Evolutionary conservation across 2,888 invertebrate genomes (phyloP), one percentile per base, ranked within the genome.

Genomic region (Eumacrocentrus americanus): DNA sequence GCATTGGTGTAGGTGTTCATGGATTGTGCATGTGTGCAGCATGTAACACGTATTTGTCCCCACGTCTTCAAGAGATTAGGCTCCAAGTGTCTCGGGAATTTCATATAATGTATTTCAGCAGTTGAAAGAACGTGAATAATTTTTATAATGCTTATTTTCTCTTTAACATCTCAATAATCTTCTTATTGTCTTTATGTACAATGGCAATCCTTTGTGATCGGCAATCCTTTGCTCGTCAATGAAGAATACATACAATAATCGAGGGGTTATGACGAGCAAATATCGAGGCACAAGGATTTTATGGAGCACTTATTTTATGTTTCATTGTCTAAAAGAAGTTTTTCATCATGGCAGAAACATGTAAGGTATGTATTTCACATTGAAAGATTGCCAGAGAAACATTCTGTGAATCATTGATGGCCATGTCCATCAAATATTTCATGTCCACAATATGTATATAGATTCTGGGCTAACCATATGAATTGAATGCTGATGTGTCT

Each of bases 351-450:
- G 75, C 76, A 67, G 75, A 76, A 60, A 79, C 74, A 66, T 79
- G 78, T 69, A 78, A 77, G 74, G 78, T 77, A 65, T 38, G 75
- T 68, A n/a, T n/a, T n/a, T n/a, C n/a, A n/a, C n/a, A n/a, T n/a
- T n/a, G n/a, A n/a, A n/a, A n/a, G n/a, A n/a, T n/a, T n/a, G n/a
- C n/a, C n/a, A n/a, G n/a, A n/a, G n/a, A n/a, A n/a, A n/a, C n/a
- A n/a, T n/a, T n/a, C n/a, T n/a, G n/a, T n/a, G n/a, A n/a, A n/a
- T n/a, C n/a, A n/a, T n/a, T n/a, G n/a, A n/a, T n/a, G n/a, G n/a
- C n/a, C n/a, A n/a, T n/a, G n/a, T n/a, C n/a, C n/a, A n/a, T n/a
- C n/a, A n/a, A n/a, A n/a, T n/a, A n/a, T n/a, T n/a, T n/a, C n/a
- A n/a, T n/a, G n/a, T 34, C 35, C 35, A 34, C n/a, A 38, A 38